Conservation (phyloP, 2,888 invertebrate genomes). For the Eupithecia tripunctaria region DNA sequence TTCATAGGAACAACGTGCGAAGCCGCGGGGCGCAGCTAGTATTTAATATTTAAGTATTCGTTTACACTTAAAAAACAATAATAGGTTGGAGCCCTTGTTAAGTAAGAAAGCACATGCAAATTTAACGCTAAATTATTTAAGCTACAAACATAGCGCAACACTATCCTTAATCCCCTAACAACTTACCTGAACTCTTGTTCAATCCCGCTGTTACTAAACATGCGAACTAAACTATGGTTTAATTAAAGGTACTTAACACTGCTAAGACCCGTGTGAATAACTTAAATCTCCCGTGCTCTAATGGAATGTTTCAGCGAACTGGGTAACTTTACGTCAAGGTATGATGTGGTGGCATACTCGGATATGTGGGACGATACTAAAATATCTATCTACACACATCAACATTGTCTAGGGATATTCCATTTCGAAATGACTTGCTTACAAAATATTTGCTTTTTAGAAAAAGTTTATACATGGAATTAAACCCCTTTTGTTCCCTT, state of each 20-base stretch:
- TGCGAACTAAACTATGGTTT: slow-evolving; percentile 9
- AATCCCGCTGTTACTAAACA: neutral
- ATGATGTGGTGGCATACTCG: neutral
- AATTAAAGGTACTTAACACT: slow-evolving; percentile 6
- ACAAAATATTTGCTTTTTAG: no score
- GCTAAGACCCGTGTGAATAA: slow-evolving; percentile 1
- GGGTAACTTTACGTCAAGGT: no score
- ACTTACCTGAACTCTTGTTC: neutral
- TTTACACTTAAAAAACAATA: no score
- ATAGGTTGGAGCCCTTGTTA: no score
- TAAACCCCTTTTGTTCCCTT: no score
- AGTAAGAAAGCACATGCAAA: neutral
- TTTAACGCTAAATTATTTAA: neutral
- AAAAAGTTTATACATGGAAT: no score
- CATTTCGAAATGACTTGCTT: no score
- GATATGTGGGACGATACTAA: neutral
- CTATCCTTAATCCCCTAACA: neutral
- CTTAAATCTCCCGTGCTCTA: slow-evolving; percentile 7
- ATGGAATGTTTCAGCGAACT: slow-evolving; percentile 13
- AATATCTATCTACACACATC: no score
- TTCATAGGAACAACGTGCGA: no score
- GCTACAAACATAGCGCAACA: neutral
- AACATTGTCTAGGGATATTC: no score
- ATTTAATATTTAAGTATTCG: no score
- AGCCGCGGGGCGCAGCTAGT: no score